Percentiles rank a stretch among this genome's conserved stretches.
These are phyloP conservation scores for Cochlearius cochlearius DNA, from an alignment of 2,113 vertebrate genomes.

Conservation along the genomic window DNA sequence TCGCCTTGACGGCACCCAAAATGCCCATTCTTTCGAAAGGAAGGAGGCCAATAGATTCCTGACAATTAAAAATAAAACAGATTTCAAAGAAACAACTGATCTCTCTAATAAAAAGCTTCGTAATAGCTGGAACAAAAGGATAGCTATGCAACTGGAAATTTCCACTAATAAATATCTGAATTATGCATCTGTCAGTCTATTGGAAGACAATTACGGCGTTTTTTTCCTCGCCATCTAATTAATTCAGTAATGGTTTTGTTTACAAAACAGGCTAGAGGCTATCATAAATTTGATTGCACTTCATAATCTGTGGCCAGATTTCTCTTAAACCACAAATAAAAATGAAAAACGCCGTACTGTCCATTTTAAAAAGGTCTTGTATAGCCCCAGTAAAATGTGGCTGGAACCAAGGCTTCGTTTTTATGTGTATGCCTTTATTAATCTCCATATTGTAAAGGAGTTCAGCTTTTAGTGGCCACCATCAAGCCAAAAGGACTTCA, in stretches of 20 bases:
- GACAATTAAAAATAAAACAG: neutral
- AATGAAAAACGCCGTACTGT: neutral
- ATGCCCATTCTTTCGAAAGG: neutral
- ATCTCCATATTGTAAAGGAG: neutral
- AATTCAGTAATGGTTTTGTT: constrained; percentile 23
- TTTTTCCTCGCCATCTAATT: neutral
- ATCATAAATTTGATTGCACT: neutral
- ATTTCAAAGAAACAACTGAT: neutral
- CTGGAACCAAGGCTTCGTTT: neutral
- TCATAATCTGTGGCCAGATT: neutral
- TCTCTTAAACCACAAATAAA: neutral
- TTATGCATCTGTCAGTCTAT: neutral
- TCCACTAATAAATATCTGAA: neutral
- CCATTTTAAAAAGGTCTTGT: neutral
- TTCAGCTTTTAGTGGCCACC: neutral
- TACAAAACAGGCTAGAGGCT: neutral
- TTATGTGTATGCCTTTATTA: neutral
- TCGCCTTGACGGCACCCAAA: neutral
- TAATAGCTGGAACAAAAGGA: neutral
- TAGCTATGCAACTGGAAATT: neutral
- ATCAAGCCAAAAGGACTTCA: neutral
- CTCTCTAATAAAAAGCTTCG: neutral
- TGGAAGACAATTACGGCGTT: rapidly evolving
- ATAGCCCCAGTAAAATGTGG: neutral
- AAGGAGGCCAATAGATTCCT: neutral